Percentiles rank a stretch among this genome's conserved stretches.
Conservation (phyloP, 1,140 invertebrate genomes). For the Pogonognathellus flavescens region DNA sequence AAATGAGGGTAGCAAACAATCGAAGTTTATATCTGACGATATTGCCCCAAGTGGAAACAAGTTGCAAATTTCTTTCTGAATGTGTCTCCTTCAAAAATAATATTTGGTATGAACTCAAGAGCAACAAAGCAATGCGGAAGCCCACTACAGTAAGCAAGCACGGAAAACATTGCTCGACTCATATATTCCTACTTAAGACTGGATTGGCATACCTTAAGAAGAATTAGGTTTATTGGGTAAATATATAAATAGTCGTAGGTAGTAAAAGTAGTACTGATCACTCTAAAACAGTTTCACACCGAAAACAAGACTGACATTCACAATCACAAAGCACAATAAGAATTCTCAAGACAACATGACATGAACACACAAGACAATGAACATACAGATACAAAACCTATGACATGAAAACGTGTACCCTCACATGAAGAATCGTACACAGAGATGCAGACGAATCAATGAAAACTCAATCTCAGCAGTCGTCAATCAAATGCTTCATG, state of each 20-base stretch:
- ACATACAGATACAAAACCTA: neutral
- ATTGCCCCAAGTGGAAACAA: no score
- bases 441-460: neutral
- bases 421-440: neutral
- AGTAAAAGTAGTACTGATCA: neutral
- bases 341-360: neutral
- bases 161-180: conserved; percentile 19
- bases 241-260: neutral
- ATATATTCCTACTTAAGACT: neutral
- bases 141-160: conserved; percentile 42
- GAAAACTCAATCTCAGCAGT: no score
- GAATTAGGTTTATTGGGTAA: neutral
- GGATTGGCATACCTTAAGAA: neutral
- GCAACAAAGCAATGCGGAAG: conserved; percentile 41
- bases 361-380: neutral
- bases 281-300: neutral
- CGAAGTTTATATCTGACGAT: no score
- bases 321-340: neutral
- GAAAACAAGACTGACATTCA: neutral
- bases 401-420: neutral
- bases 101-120: conserved; percentile 12
- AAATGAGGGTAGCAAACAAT: no score
- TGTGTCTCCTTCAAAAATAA: conserved; percentile 18
- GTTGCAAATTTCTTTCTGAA: conserved; percentile 28
- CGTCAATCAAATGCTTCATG: no score